phyloP scores from a whole-genome alignment of 1,140 invertebrate genomes.

The Wiebesia pumilae region DNA sequence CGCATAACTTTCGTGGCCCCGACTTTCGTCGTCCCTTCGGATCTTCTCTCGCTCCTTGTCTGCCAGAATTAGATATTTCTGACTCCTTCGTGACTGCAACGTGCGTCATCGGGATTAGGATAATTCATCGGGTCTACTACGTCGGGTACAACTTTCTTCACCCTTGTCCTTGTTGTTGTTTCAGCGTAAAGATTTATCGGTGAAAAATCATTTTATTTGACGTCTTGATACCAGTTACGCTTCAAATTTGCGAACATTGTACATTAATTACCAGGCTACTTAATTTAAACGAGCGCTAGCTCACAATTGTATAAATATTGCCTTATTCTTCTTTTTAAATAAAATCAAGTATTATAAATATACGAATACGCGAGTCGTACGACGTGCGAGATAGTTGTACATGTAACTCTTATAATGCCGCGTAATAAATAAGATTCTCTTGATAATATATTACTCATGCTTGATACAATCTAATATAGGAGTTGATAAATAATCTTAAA shows the following conservation, averaged over 20 bases:
- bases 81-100: constrained; percentile 56
- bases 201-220: not conserved
- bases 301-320: not conserved
- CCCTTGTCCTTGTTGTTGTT: not conserved
- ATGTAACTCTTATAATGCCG: not conserved
- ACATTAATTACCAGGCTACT: not conserved
- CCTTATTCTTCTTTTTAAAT: not conserved
- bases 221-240: not conserved
- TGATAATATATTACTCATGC: not conserved
- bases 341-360: not conserved
- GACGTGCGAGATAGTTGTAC: no score
- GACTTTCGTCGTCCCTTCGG: constrained; percentile 56
- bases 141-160: constrained; percentile 8
- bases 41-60: constrained; percentile 52
- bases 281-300: not conserved
- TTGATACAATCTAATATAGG: not conserved
- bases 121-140: constrained; percentile 55
- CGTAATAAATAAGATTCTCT: not conserved
- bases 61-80: constrained; percentile 61
- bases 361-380: not conserved
- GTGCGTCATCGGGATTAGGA: constrained; percentile 63
- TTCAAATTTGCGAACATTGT: not conserved
- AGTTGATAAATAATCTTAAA: constrained; percentile 20
- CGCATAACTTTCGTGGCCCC: constrained; percentile 58
- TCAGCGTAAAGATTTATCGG: not conserved